Conservation (phyloP, 1,140 invertebrate species). For the Cecropterus lyciades region DNA sequence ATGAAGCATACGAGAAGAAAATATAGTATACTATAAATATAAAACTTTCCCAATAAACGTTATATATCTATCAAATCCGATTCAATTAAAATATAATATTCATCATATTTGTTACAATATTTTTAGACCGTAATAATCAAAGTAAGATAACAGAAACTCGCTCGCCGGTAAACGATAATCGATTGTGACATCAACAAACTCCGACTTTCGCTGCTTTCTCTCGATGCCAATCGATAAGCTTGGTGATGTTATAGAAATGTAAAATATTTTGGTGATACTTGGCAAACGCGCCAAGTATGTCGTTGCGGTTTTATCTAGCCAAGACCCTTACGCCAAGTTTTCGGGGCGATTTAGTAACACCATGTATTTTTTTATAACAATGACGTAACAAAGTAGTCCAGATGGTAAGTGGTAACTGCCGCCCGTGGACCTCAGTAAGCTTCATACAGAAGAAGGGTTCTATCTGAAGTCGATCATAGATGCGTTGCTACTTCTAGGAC, state of each 20-base stretch:
- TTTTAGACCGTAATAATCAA: background rate
- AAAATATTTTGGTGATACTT: constrained; percentile 17
- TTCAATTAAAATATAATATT: too few species aligned
- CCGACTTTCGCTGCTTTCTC: background rate
- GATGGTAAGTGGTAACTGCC: too few species aligned
- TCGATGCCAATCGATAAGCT: constrained; percentile 5
- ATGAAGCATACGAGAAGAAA: too few species aligned
- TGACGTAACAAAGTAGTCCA: too few species aligned
- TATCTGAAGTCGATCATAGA: too few species aligned
- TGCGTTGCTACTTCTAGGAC: too few species aligned
- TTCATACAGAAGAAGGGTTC: too few species aligned
- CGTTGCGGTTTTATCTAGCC: constrained; percentile 7
- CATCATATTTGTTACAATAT: too few species aligned
- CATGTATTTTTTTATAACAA: background rate
- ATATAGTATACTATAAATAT: too few species aligned
- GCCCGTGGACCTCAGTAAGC: too few species aligned
- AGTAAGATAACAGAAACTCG: background rate
- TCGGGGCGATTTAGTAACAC: background rate
- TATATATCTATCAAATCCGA: too few species aligned
- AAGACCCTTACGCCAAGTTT: background rate
- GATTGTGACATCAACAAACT: constrained; percentile 5
- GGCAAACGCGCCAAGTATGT: constrained; percentile 6
- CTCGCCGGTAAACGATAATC: background rate
- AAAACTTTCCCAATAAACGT: too few species aligned
- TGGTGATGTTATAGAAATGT: constrained; percentile 8